A percentile compares a stretch with the other conserved stretches of the same genome.
Evolutionary conservation across 92 coral and sea anemone genomes (phyloP).

Genomic region (Scolanthus callimorphus): DNA sequence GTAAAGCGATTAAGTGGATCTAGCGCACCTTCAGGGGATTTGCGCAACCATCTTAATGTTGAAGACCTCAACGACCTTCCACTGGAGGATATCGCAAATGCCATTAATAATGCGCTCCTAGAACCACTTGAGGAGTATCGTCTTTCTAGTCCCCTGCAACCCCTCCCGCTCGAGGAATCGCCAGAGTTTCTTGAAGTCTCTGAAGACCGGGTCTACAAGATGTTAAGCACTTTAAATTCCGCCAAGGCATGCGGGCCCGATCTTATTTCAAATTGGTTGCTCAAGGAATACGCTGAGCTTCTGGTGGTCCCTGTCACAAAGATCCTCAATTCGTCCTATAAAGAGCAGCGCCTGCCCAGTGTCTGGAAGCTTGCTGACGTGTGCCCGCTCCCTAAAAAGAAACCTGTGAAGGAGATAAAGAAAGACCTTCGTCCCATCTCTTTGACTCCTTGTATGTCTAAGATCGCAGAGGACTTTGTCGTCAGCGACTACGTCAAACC

Average conservation of each 20-base stretch:
- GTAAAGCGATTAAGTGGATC: conserved; percentile 42
- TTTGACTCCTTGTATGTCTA: conserved; percentile 8
- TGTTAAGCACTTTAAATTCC: neutral
- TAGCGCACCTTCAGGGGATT: conserved; percentile 7
- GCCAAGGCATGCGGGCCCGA: conserved; percentile 17
- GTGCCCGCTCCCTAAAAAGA: conserved; percentile 3
- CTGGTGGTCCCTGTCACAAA: neutral
- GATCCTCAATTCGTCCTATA: conserved; percentile 5
- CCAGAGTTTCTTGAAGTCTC: neutral
- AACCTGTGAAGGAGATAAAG: conserved; percentile 15
- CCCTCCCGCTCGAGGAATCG: conserved; percentile 1
- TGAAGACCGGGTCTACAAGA: neutral
- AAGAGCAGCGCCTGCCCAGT: conserved; percentile 5
- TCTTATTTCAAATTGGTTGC: conserved; percentile 9
- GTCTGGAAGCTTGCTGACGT: conserved; percentile 26
- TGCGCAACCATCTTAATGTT: conserved; percentile 23
- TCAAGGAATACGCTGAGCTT: conserved; percentile 5
- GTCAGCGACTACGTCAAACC: conserved; percentile 31
- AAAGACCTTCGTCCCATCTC: conserved; percentile 25
- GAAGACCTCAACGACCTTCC: conserved; percentile 17
- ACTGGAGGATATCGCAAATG: conserved; percentile 21
- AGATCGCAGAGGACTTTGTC: conserved; percentile 29
- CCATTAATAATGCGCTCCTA: conserved; percentile 34
- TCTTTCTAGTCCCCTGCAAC: conserved; percentile 10
- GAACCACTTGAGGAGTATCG: conserved; percentile 47